Evolutionary conservation across 1,140 invertebrate genomes (phyloP).

Genomic region (Habropoda laboriosa): DNA sequence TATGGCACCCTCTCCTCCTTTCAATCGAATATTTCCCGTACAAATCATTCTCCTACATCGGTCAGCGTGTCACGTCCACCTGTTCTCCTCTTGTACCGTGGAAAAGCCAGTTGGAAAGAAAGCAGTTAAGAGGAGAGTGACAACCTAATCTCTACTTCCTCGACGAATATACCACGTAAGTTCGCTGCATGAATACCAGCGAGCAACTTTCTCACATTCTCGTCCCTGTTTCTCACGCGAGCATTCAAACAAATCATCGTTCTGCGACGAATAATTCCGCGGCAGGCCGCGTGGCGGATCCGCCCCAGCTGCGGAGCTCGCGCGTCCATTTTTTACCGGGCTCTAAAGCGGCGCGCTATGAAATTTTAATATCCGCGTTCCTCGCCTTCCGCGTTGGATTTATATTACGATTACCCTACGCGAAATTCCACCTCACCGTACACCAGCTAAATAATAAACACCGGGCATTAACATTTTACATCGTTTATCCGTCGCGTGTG

Average conservation of each 20-base stretch:
- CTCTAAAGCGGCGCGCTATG: conserved; percentile 28
- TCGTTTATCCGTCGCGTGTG: neutral
- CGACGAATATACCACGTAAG: no score
- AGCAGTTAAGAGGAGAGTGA: neutral
- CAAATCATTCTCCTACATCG: neutral
- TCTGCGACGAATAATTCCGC: conserved; percentile 41
- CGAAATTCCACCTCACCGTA: conserved; percentile 15
- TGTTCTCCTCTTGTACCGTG: neutral
- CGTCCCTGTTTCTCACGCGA: conserved; percentile 32
- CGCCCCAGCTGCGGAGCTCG: conserved; percentile 20
- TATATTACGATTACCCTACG: conserved; percentile 29
- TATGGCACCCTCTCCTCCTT: conserved; percentile 6
- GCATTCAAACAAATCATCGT: conserved; percentile 59
- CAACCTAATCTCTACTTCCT: no score
- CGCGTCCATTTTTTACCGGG: conserved; percentile 11
- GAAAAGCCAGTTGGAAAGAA: no score
- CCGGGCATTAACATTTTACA: conserved; percentile 34
- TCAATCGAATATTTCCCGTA: conserved; percentile 11
- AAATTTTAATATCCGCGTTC: conserved; percentile 52
- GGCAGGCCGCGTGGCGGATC: conserved; percentile 3
- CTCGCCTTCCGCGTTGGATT: conserved; percentile 35
- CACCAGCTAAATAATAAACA: conserved; percentile 34
- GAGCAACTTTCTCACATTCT: conserved; percentile 41
- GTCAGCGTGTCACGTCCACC: neutral
- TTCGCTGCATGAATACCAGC: no score